Evolutionary conservation across 2,797 vertebrate genomes (phyloP), one percentile per base, ranked within the genome.

Genomic region (Leuciscus waleckii): DNA sequence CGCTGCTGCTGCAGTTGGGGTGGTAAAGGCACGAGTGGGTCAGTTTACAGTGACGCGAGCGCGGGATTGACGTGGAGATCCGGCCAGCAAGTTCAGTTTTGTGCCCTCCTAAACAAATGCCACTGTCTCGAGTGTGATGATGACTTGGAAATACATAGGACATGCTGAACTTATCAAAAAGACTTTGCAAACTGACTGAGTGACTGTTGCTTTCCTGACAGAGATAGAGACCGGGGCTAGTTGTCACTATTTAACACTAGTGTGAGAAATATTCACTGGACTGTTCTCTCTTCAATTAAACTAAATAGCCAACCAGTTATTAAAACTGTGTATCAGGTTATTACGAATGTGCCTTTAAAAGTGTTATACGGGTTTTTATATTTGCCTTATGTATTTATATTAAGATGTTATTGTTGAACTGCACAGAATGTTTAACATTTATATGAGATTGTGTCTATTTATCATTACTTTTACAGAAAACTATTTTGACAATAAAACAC

Each of bases 21-120:
- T 65, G 95, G 95, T 84, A 98, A 98, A 90, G 95, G 95, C n/a
- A 93, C 96, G 0, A 19, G 93, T 2, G 96, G 96, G 19, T 98
- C 97, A 16, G 95, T 97, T 92, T 98, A 98, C 95, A 98, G 97
- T 23, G 97, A 98, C 88, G 97, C 97, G 79, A 98, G 97, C 93
- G 97, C 97, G 0, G 97, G 97, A 43, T 92, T 98, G 73, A 98
- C 97, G 0, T 99, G 97, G 97, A 95, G 97, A 69, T 98, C 97
- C 0, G 97, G 97, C 68, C 97, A 0, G 96, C 96, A 90, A 98
- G 98, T 90, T 98, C 97, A 0, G 95, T 96, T 70, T 97, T 97
- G 21, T 99, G 95, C 88, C 93, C 93, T 83, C 93, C 94, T 83
- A 99, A 99, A 93, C 97, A 98, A 92, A 97, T 98, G 97, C 97